phyloP scores from a whole-genome alignment of 2,113 vertebrate species.

The Tapirus terrestris region DNA sequence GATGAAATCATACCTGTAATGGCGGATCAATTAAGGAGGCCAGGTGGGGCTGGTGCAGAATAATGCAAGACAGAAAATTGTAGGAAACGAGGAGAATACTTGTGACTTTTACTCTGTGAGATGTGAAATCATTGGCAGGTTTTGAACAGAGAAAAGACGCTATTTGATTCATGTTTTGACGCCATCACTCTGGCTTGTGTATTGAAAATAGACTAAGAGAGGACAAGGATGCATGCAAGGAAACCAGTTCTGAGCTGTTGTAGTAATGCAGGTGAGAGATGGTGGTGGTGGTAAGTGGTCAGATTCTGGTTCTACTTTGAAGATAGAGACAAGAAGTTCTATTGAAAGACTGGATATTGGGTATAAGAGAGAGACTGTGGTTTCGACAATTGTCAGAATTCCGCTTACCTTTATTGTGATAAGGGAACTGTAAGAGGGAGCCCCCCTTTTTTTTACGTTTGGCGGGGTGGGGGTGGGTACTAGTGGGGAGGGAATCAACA shows the following conservation, averaged over 20 bases:
- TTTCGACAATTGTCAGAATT: neutral
- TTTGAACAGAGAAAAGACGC: slow-evolving; percentile 23
- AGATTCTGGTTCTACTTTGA: neutral
- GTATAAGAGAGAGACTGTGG: neutral
- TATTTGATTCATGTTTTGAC: slow-evolving; percentile 13
- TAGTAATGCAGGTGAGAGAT: neutral
- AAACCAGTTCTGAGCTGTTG: neutral
- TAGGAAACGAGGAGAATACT: neutral
- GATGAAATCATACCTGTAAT: neutral
- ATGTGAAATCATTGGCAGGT: neutral
- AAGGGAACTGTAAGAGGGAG: neutral
- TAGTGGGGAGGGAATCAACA: too few species aligned
- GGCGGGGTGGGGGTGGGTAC: neutral
- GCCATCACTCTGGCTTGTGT: neutral
- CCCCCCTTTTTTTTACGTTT: neutral
- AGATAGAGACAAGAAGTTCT: neutral
- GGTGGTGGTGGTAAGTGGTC: neutral
- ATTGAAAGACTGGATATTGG: neutral
- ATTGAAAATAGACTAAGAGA: neutral
- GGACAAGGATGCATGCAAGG: neutral
- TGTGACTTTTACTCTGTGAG: neutral
- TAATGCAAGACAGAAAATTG: neutral
- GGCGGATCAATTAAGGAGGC: neutral
- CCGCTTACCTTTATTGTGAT: neutral
- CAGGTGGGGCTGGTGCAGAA: neutral